Evolutionary conservation across 2,797 vertebrate genomes (phyloP), one percentile per base, ranked within the genome.

Genomic region (Mormyrops boulengeri): DNA sequence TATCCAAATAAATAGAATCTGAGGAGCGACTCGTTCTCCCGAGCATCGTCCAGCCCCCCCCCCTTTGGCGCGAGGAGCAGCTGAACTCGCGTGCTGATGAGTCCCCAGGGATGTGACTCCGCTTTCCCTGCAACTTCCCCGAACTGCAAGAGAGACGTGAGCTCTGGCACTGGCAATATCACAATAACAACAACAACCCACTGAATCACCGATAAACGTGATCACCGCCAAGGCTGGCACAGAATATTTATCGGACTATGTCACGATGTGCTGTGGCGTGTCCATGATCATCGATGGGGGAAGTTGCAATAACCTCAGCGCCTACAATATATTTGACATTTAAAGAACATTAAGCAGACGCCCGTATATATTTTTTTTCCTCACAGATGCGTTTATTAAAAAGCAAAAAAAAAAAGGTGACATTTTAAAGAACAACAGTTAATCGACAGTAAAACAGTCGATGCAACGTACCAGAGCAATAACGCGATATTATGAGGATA

Each of bases 41-140:
- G 55, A 52, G 88, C 38, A 89, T 88, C 11, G 50, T 62, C 5
- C 53, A 44, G 11, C 53, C 17, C 53, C 38, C 38, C 82, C 9
- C 41, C 3, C 41, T 85, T 88, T 60, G 55, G 77, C 38, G 55
- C 86, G 47, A 73, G 85, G 22, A 89, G 89, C 73, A 88, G 60
- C 19, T 44, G 85, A 57, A 57, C 91, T 89, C 87, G 88, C 57
- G 89, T 57, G 82, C 53, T 60, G 90, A 12, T 19, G 34, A 88
- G 89, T 50, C 77, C 49, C 44, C 50, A 44, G 55, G 87, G 50
- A 62, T 41, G 73, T 17, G 87, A 14, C 1, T 87, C 38, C 87
- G 73, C n/a, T 77, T 87, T 89, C 34, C 52, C 69, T 50, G 52
- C 50, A 88, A 84, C 50, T 80, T 55, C 82, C 88, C 69, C 87